Percentiles rank a stretch among this genome's conserved stretches.
phyloP scores from a whole-genome alignment of 2,797 vertebrate genomes.

The Pangasius macronema region DNA sequence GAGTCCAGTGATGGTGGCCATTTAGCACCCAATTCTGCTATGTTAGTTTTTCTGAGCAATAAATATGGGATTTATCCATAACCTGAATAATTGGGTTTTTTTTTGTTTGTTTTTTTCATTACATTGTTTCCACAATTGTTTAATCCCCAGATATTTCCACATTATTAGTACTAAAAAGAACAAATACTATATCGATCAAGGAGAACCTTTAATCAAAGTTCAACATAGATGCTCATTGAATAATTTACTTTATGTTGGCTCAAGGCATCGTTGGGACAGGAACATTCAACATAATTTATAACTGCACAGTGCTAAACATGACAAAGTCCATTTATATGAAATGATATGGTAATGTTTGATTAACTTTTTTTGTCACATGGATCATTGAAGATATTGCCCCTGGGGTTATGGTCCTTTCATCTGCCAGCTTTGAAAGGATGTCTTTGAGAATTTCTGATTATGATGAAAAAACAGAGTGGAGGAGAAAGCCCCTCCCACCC shows the following conservation, averaged over 20 bases:
- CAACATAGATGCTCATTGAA: not conserved
- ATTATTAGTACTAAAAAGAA: not conserved
- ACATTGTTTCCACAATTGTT: not conserved
- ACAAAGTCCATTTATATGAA: not conserved
- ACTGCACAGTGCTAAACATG: not conserved
- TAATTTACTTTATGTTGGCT: not conserved
- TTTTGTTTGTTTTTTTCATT: not conserved
- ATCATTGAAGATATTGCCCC: not conserved
- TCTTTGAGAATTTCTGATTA: not conserved
- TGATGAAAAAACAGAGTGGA: not conserved
- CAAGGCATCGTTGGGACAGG: not conserved
- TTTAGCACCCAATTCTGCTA: not conserved
- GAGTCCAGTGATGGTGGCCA: not conserved
- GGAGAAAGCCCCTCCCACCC: not conserved
- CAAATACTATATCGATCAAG: not conserved
- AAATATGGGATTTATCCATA: not conserved
- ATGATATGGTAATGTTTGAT: not conserved
- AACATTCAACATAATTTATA: not conserved
- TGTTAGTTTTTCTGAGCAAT: not conserved
- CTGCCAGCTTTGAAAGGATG: not conserved
- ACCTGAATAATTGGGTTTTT: not conserved
- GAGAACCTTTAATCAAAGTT: slow-evolving; percentile 6
- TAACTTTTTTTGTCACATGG: not conserved
- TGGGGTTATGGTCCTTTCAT: slow-evolving; percentile 18
- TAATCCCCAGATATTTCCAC: not conserved